These are phyloP conservation scores for Pseudochromis fuscus DNA, from an alignment of 2,797 vertebrate species.

Conservation along the genomic window DNA sequence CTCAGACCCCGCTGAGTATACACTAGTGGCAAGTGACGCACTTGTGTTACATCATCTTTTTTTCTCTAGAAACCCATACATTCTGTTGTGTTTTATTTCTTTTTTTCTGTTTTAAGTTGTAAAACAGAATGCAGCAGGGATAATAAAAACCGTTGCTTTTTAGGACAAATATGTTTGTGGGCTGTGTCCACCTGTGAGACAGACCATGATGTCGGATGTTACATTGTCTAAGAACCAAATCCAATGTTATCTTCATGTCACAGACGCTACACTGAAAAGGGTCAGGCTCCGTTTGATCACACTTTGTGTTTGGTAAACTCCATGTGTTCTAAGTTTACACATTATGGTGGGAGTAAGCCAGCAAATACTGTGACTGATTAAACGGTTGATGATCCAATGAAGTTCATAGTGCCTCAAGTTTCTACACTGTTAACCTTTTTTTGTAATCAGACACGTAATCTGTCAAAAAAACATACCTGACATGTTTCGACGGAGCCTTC, in stretches of 20 bases:
- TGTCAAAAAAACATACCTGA: too few relatives aligned
- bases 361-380: constrained; percentile 28
- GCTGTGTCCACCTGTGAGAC: constrained; percentile 8
- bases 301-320: background rate
- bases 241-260: background rate
- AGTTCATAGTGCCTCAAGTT: too few relatives aligned
- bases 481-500: too few relatives aligned
- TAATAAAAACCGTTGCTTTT: constrained; percentile 1
- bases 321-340: background rate
- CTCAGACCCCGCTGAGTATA: constrained; percentile 40
- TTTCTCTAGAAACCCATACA: background rate
- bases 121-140: background rate
- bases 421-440: too few relatives aligned
- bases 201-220: too few relatives aligned
- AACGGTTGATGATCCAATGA: too few relatives aligned
- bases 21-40: constrained; percentile 39
- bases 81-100: background rate
- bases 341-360: background rate
- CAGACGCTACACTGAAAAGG: background rate
- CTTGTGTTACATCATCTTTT: background rate
- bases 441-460: too few relatives aligned
- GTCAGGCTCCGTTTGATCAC: constrained; percentile 9
- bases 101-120: background rate
- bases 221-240: too few relatives aligned
- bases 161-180: constrained; percentile 8